phyloP scores from a whole-genome alignment of 2,888 invertebrate genomes.

The Nephrotoma appendiculata region DNA sequence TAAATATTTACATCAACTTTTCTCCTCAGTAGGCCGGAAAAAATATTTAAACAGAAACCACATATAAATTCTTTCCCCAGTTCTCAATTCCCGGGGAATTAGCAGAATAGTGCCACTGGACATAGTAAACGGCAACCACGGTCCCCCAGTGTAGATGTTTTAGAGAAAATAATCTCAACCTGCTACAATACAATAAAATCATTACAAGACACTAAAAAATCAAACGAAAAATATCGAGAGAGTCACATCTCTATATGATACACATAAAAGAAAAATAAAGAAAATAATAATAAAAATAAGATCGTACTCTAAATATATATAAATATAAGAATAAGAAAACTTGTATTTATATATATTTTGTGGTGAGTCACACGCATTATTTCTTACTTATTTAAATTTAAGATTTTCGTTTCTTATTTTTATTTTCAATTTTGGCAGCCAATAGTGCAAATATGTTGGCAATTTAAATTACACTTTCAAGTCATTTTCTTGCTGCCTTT shows the following conservation, averaged over 20 bases:
- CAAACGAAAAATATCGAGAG: background rate
- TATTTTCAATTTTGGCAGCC: constrained; percentile 3
- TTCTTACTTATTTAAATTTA: background rate
- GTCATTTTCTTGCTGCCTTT: background rate
- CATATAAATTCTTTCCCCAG: too few species aligned
- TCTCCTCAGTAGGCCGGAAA: too few species aligned
- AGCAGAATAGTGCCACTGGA: too few species aligned
- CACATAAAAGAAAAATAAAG: background rate
- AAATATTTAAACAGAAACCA: too few species aligned
- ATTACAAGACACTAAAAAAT: background rate
- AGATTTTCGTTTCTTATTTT: background rate
- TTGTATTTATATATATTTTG: background rate
- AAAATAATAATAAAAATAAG: background rate
- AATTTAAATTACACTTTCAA: constrained; percentile 5
- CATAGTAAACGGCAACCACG: too few species aligned
- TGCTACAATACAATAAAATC: too few species aligned
- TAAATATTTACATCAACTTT: too few species aligned
- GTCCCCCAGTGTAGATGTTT: too few species aligned
- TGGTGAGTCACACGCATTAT: background rate
- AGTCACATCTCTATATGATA: background rate
- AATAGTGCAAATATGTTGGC: constrained; percentile 6
- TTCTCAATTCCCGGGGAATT: too few species aligned
- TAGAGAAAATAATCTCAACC: too few species aligned
- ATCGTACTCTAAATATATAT: background rate
- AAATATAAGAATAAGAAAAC: background rate